These are phyloP conservation scores for Tipula confusa DNA, from an alignment of 2,888 invertebrate species.

Conservation along the genomic window DNA sequence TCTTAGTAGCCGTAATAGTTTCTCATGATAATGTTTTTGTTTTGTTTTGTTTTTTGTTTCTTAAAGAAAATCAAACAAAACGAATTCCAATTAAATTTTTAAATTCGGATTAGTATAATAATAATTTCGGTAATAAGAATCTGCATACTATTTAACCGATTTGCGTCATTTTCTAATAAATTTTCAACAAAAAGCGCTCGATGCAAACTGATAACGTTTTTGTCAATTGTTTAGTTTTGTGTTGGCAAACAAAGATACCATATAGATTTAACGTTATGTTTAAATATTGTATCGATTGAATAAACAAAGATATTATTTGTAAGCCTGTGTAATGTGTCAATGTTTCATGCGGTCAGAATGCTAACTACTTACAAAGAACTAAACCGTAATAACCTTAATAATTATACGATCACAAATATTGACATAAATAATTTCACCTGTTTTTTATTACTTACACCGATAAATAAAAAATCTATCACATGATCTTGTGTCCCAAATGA, in stretches of 20 bases:
- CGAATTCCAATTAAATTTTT: not conserved
- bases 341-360: not conserved
- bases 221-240: not conserved
- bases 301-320: not conserved
- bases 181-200: not conserved
- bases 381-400: no score
- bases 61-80: not conserved
- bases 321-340: not conserved
- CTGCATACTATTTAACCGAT: not conserved
- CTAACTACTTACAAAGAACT: not conserved
- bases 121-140: not conserved
- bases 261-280: not conserved
- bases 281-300: not conserved
- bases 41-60: not conserved
- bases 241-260: not conserved
- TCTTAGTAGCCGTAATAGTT: not conserved
- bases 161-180: not conserved
- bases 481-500: not conserved
- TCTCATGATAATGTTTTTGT: conserved; percentile 6
- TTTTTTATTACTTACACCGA: not conserved
- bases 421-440: not conserved
- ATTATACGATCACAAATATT: not conserved
- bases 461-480: no score
- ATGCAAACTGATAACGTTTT: not conserved
- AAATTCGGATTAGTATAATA: not conserved